Evolutionary conservation across 1,140 invertebrate genomes (phyloP), one percentile per base, ranked within the genome.

Genomic region (Trachelipus rathkii): DNA sequence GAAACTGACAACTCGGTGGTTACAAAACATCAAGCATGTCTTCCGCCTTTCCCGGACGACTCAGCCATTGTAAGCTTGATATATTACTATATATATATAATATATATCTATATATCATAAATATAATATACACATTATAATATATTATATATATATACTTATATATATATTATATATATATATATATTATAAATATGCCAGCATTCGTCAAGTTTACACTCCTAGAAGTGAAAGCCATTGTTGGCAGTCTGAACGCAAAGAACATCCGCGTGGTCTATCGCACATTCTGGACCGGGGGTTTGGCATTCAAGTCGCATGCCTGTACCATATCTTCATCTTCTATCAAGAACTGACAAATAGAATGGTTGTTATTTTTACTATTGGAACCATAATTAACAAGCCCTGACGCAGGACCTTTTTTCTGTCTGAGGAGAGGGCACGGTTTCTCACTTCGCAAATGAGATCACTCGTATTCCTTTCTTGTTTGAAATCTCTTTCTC

Each of bases 351-450:
- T 10, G 94, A n/a, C n/a, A n/a, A 94, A 85, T 96, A 95, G 84
- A 94, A 92, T 6, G 94, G 93, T 5, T 93, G n/a, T 94, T 19
- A 96, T 92, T 82, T 91, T 89, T 0, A 96, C 92, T 69, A 94
- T 88, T 8, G 95, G 95, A 85, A 92, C 92, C 87, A 94, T 92
- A 97, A 84, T 95, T 93, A 68, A 97, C 95, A 83, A 44, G 96
- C 86, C 0, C 90, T 90, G 33, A 95, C 89, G 13, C 88, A 90
- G 0, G 92, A 89, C 77, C 92, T 50, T 95, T 84, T 78, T 93
- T 92, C 24, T 91, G 8, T 91, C 91, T 44, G 92, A 89, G 0
- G 89, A 88, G 88, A 96, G 91, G 44, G 95, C 95, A 21, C 94
- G 87, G 85, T 96, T 97, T 86, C 91, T 91, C 0, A 96, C 93